Percentiles rank a stretch among this genome's conserved stretches.
phyloP scores from a whole-genome alignment of 2,113 vertebrate species.

The Mus musculus region DNA sequence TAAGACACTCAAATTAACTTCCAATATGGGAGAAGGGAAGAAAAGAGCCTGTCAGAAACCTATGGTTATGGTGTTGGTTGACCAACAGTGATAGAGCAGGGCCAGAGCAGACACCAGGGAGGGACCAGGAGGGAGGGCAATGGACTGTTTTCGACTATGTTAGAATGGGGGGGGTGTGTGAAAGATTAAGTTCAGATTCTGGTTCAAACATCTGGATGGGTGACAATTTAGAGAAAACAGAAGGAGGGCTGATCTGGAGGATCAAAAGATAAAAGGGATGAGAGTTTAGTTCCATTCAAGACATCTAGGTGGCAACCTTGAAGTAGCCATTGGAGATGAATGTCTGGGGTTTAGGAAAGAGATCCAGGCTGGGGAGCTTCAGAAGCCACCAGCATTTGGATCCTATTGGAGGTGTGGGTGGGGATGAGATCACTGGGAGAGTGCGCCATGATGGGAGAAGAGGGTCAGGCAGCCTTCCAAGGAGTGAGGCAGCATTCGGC shows the following conservation, averaged over 20 bases:
- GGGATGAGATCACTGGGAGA: conserved; percentile 30
- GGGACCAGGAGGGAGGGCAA: background rate
- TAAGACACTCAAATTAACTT: background rate
- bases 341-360: background rate
- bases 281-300: background rate
- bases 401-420: background rate
- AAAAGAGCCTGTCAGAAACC: background rate
- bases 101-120: background rate
- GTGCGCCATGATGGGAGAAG: background rate
- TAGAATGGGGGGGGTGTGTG: no score
- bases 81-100: background rate
- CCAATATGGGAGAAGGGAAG: background rate
- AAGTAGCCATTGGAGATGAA: background rate
- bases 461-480: background rate
- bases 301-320: background rate
- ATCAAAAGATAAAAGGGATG: background rate
- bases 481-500: accelerated
- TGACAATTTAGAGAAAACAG: accelerated
- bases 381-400: conserved; percentile 9
- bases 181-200: no score
- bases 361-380: background rate
- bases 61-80: background rate
- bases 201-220: no score
- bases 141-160: background rate
- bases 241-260: background rate